These are phyloP conservation scores for Linurgus olivaceus DNA, from an alignment of 2,797 vertebrate species.

Conservation along the genomic window DNA sequence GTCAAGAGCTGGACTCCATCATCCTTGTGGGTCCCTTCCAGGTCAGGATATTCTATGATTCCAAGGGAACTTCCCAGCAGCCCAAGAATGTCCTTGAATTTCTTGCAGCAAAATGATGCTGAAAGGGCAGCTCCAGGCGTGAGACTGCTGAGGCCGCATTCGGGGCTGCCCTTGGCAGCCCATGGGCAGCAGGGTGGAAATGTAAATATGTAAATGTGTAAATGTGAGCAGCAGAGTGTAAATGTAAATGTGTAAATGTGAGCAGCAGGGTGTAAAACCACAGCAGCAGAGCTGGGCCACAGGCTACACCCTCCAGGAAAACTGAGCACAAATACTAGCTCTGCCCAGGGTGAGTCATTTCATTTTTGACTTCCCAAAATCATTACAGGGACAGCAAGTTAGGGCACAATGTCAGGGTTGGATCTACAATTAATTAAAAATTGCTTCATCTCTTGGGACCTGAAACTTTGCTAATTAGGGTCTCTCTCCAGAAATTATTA, in stretches of 20 bases:
- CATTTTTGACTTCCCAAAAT: neutral
- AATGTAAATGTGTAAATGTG: neutral
- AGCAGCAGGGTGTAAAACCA: neutral
- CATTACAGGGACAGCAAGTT: neutral
- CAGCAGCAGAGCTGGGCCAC: neutral
- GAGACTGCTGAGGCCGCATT: rapidly evolving
- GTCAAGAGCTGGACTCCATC: neutral
- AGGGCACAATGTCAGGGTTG: neutral
- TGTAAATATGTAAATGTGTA: neutral
- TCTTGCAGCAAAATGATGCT: neutral
- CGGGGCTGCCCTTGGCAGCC: neutral
- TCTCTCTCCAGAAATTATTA: neutral
- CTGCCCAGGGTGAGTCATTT: neutral
- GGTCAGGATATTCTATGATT: neutral
- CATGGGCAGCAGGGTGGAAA: neutral
- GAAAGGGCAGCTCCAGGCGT: neutral
- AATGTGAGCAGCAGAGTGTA: neutral
- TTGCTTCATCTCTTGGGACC: neutral
- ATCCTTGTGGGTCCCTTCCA: too few species aligned
- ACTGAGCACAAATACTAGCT: neutral
- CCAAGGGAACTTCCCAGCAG: neutral
- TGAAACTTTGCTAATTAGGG: neutral
- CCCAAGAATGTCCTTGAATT: neutral
- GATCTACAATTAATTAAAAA: neutral
- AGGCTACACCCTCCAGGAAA: neutral